phyloP scores from a whole-genome alignment of 2,113 vertebrate genomes.

The Cyanoliseus patagonus region DNA sequence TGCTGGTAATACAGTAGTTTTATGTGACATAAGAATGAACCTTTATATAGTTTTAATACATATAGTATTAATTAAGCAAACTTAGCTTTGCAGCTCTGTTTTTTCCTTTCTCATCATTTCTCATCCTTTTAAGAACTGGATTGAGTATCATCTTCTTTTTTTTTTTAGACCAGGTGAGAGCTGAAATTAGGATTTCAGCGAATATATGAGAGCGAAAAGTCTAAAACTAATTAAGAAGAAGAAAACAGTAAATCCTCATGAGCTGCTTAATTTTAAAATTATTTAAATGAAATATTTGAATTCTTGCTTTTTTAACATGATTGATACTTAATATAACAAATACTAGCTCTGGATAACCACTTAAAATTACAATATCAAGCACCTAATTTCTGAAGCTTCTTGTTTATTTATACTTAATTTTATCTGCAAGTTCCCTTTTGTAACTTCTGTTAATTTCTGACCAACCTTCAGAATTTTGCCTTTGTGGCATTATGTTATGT shows the following conservation, averaged over 20 bases:
- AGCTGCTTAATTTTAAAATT: not conserved
- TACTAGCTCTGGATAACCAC: not conserved
- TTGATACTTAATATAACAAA: not conserved
- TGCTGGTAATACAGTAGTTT: not conserved
- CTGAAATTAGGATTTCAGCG: not conserved
- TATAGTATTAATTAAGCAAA: not conserved
- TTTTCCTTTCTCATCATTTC: not conserved
- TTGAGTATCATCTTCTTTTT: not conserved
- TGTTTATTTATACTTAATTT: not conserved
- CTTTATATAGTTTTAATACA: not conserved
- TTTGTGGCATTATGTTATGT: not conserved
- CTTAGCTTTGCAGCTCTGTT: not conserved
- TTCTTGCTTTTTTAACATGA: not conserved
- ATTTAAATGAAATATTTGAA: not conserved
- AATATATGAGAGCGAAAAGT: not conserved
- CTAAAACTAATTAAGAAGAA: not conserved
- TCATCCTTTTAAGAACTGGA: not conserved
- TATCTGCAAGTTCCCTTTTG: not conserved
- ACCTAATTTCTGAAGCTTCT: not conserved
- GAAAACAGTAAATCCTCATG: not conserved
- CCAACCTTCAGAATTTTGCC: not conserved
- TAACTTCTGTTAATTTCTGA: not conserved
- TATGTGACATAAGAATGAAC: not conserved
- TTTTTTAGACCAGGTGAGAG: not conserved
- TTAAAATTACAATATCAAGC: not conserved